Evolutionary conservation across 2,888 invertebrate genomes (phyloP), one percentile per base, ranked within the genome.

Genomic region (Brachyptera putata): DNA sequence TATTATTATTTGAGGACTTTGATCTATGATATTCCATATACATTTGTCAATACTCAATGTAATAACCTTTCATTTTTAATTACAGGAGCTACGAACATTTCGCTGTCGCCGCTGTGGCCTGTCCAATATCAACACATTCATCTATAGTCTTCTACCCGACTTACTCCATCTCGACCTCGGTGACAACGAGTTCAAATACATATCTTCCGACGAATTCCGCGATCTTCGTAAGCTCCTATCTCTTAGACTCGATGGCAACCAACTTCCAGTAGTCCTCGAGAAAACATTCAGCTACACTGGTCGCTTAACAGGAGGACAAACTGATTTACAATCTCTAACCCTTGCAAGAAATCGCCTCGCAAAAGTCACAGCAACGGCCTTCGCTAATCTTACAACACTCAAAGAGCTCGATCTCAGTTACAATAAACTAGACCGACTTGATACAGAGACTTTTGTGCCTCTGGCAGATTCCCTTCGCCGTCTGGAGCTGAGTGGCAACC

Each of bases 111-210:
- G 80, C 66, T 91, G 91, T 74, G 79, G 82, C 60, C 75, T 91
- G 66, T 80, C 82, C 68, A 82, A 86, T 72, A 83, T 91, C 68
- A 90, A 91, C 76, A 84, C 87, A 9, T 86, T 88, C 72, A 82
- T 91, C 68, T 90, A 89, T 76, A 85, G 88, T 72, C 79, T 89
- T 68, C 80, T 87, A 69, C 82, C 87, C 63, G 83, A 84, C 70
- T 78, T 91, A 64, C 82, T 82, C 67, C 84, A 86, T 71, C 75
- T 91, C 68, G 90, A 91, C 75, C 76, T 91, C 68, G 88, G 89
- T 41, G 81, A 87, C 71, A 91, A 91, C 76, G 80, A 80, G 61
- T 85, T 90, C 72, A 87, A 87, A 74, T 89, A 85, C 73, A 75
- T 89, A 57, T 83, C 84, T 65, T 78, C 83, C 49, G 87, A 87